Conservation (phyloP, 2,888 invertebrate species). For the Sarcophaga variegata region DNA sequence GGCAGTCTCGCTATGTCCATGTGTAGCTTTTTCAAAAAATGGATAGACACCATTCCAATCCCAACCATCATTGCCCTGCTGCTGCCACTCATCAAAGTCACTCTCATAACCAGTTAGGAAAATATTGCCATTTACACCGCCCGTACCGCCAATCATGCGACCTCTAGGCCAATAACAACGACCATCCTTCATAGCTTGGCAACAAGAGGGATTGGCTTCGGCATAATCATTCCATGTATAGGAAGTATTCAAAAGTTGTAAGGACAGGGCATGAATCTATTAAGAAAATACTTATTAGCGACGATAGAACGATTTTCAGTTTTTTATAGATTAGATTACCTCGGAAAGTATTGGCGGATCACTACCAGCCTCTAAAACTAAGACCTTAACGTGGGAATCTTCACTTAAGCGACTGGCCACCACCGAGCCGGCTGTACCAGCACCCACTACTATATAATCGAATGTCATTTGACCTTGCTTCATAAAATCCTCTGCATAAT, state of each 20-base stretch:
- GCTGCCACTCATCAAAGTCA: constrained; percentile 84
- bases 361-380: constrained; percentile 90
- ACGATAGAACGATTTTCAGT: background rate
- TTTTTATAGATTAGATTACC: constrained; percentile 74
- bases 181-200: constrained; percentile 73
- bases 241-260: constrained; percentile 71
- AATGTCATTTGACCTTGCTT: constrained; percentile 74
- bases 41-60: constrained; percentile 83
- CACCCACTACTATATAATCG: constrained; percentile 85
- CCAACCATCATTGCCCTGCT: constrained; percentile 83
- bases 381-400: constrained; percentile 86
- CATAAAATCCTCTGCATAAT: constrained; percentile 74
- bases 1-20: constrained; percentile 79
- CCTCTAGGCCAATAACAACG: constrained; percentile 85
- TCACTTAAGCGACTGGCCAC: constrained; percentile 87
- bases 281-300: background rate
- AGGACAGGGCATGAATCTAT: constrained; percentile 75
- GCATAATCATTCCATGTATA: constrained; percentile 77
- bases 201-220: constrained; percentile 73
- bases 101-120: constrained; percentile 84
- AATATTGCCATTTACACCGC: constrained; percentile 85
- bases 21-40: constrained; percentile 83
- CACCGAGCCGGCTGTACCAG: constrained; percentile 85
- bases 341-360: constrained; percentile 83
- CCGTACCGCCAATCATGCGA: constrained; percentile 85